phyloP scores from a whole-genome alignment of 2,888 invertebrate species.

The Thera obeliscata region DNA sequence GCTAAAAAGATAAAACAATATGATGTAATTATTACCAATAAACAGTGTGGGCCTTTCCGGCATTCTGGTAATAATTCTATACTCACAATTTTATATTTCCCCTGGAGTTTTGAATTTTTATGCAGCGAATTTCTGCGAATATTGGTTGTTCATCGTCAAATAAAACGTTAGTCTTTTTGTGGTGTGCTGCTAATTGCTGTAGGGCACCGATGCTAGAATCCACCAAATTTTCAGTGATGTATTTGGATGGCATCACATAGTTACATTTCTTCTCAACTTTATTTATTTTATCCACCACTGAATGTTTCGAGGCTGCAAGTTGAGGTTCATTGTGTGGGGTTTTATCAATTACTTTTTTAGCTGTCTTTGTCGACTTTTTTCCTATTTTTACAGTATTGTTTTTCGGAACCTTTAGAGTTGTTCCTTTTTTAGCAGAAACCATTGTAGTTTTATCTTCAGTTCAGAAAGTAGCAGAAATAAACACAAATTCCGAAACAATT shows the following conservation, averaged over 20 bases:
- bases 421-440: conserved; percentile 38
- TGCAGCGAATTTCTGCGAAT: conserved; percentile 84
- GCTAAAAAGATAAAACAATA: conserved; percentile 48
- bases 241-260: conserved; percentile 67
- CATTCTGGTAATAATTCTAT: conserved; percentile 4
- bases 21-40: background rate
- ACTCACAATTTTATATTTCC: conserved; percentile 87
- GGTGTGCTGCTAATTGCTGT: conserved; percentile 56
- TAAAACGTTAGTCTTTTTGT: conserved; percentile 73
- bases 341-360: conserved; percentile 8
- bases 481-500: background rate
- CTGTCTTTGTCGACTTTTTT: conserved; percentile 25
- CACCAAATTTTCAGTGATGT: conserved; percentile 60
- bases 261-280: conserved; percentile 53
- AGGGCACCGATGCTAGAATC: conserved; percentile 63
- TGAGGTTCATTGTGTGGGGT: conserved; percentile 7
- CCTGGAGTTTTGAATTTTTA: conserved; percentile 86
- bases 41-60: background rate
- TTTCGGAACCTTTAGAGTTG: conserved; percentile 22
- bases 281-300: conserved; percentile 24
- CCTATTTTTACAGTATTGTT: conserved; percentile 24
- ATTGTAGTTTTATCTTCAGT: conserved; percentile 21
- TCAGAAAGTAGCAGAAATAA: background rate
- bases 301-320: conserved; percentile 19
- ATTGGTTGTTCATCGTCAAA: conserved; percentile 84